phyloP scores from a whole-genome alignment of 2,113 vertebrate species.

The Lutjanus erythropterus region DNA sequence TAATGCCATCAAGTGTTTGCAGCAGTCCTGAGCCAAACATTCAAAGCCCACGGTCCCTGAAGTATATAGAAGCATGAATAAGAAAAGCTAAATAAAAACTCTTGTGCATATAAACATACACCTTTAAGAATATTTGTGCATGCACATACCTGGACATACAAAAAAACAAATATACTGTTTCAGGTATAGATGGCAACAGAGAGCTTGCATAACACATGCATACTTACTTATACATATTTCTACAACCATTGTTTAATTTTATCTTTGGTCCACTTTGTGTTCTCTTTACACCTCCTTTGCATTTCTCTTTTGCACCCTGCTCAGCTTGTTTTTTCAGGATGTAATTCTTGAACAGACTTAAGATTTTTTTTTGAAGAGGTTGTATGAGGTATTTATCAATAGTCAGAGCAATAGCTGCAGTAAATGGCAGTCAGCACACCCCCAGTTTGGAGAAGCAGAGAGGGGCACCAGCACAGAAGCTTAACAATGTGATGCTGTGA shows the following conservation, averaged over 20 bases:
- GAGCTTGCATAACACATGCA: background rate
- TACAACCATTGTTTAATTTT: background rate
- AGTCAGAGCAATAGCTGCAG: too few species aligned
- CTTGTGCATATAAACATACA: background rate
- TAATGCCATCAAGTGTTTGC: constrained; percentile 68
- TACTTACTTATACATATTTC: background rate
- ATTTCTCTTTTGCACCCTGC: background rate
- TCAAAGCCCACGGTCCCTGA: constrained; percentile 23
- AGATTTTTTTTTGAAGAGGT: too few species aligned
- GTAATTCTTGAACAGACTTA: background rate
- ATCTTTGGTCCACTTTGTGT: background rate
- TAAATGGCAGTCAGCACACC: too few species aligned
- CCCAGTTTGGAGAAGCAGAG: too few species aligned
- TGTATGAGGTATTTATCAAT: too few species aligned
- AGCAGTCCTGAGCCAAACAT: constrained; percentile 42
- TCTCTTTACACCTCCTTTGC: background rate
- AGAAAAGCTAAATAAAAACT: background rate
- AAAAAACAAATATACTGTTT: background rate
- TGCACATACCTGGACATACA: background rate
- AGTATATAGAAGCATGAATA: constrained; percentile 6
- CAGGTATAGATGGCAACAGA: constrained; percentile 2
- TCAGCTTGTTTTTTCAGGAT: background rate
- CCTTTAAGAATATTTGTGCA: constrained; percentile 4
- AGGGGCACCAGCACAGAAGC: too few species aligned
- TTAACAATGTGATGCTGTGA: too few species aligned